Conservation (phyloP, 2,797 vertebrate species). For the Nyctalus aviator region DNA sequence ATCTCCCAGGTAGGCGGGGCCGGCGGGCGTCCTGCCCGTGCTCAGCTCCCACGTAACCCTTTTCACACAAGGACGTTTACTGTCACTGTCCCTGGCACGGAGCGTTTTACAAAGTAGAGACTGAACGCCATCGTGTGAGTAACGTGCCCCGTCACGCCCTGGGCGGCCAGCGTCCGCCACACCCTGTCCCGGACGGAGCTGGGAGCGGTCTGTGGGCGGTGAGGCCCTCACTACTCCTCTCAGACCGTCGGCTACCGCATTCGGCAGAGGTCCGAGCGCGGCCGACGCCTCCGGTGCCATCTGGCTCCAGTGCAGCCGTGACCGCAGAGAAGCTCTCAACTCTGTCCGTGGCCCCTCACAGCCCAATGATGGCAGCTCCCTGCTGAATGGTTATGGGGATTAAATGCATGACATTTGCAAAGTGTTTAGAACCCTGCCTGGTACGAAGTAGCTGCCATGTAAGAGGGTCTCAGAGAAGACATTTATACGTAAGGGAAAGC, state of each 20-base stretch:
- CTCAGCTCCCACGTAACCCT: background rate
- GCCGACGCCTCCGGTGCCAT: background rate
- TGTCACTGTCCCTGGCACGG: background rate
- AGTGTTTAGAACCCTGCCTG: background rate
- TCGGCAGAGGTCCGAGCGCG: background rate
- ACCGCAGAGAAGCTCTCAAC: background rate
- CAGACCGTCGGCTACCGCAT: background rate
- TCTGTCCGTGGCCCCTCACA: background rate
- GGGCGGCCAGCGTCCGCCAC: background rate
- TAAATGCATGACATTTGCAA: background rate
- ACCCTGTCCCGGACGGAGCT: background rate
- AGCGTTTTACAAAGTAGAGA: constrained; percentile 18
- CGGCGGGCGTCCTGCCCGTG: background rate
- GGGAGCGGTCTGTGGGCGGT: background rate
- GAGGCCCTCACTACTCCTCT: background rate
- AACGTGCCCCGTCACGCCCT: background rate
- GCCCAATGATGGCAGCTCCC: background rate
- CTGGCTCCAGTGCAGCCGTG: background rate
- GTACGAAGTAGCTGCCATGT: background rate
- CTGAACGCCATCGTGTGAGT: background rate
- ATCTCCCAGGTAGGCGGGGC: constrained; percentile 91
- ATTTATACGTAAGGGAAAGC: background rate
- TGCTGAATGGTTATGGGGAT: background rate
- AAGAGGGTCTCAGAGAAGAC: background rate
- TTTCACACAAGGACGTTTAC: too few species aligned